These are phyloP conservation scores for Phaenicophaeus curvirostris DNA, from an alignment of 2,797 vertebrate genomes.

Conservation along the genomic window DNA sequence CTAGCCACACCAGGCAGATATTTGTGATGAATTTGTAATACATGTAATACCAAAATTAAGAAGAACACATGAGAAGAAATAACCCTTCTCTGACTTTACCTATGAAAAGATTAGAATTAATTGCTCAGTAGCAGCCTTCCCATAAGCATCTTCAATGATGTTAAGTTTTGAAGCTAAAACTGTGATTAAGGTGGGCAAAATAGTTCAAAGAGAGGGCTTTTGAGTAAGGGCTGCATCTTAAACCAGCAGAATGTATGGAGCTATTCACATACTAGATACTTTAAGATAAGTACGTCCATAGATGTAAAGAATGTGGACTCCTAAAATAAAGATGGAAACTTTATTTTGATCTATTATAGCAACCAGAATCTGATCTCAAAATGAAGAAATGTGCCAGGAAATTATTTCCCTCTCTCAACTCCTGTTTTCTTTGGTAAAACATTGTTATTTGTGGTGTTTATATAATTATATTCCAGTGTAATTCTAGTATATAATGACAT, in stretches of 20 bases:
- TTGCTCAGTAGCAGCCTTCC: not conserved
- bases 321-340: not conserved
- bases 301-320: not conserved
- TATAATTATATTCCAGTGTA: slow-evolving; percentile 76
- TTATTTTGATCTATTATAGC: slow-evolving; percentile 12
- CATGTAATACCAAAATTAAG: not conserved
- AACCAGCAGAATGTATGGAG: not conserved
- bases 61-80: not conserved
- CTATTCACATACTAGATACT: not conserved
- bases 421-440: slow-evolving; percentile 72
- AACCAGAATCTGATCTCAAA: slow-evolving; percentile 50
- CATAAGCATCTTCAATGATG: not conserved
- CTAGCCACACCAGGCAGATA: not conserved
- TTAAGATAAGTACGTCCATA: not conserved
- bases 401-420: slow-evolving; percentile 61
- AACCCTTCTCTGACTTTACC: not conserved
- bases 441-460: slow-evolving; percentile 72
- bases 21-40: not conserved
- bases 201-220: not conserved
- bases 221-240: not conserved
- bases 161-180: not conserved
- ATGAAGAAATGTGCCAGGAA: slow-evolving; percentile 69
- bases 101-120: not conserved
- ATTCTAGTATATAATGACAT: slow-evolving; percentile 79
- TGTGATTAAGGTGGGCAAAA: not conserved